Conservation (phyloP, 2,113 vertebrate species). For the Lota lota region DNA sequence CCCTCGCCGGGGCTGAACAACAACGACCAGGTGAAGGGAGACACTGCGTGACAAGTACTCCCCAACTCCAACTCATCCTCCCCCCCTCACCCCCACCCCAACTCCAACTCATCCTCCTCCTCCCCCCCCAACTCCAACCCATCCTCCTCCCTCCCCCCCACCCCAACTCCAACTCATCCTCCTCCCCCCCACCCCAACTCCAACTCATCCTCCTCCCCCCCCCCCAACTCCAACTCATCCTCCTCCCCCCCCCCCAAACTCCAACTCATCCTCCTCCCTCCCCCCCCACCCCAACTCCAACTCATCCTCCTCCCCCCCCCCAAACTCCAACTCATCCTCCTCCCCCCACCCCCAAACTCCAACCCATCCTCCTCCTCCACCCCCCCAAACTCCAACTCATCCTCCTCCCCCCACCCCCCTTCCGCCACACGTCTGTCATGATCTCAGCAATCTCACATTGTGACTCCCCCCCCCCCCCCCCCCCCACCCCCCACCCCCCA, state of each 20-base stretch:
- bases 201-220: too few relatives aligned
- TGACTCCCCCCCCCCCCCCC: background rate
- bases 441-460: background rate
- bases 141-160: background rate
- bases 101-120: too few relatives aligned
- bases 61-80: too few relatives aligned
- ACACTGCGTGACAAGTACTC: conserved; percentile 55
- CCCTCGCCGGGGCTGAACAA: conserved; percentile 71
- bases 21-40: conserved; percentile 66
- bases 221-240: too few relatives aligned
- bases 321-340: too few relatives aligned
- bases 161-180: background rate
- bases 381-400: too few relatives aligned
- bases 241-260: background rate
- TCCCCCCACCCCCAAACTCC: background rate
- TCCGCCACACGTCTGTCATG: background rate
- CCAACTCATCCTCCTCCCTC: background rate
- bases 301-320: too few relatives aligned
- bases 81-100: background rate
- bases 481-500: background rate
- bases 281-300: background rate
- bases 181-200: too few relatives aligned
- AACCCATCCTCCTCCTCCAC: background rate
- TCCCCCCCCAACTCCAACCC: too few relatives aligned
- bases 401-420: too few relatives aligned